These are phyloP conservation scores for Coelogynopora nodosa DNA, from an alignment of 2,888 invertebrate genomes.

Conservation along the genomic window DNA sequence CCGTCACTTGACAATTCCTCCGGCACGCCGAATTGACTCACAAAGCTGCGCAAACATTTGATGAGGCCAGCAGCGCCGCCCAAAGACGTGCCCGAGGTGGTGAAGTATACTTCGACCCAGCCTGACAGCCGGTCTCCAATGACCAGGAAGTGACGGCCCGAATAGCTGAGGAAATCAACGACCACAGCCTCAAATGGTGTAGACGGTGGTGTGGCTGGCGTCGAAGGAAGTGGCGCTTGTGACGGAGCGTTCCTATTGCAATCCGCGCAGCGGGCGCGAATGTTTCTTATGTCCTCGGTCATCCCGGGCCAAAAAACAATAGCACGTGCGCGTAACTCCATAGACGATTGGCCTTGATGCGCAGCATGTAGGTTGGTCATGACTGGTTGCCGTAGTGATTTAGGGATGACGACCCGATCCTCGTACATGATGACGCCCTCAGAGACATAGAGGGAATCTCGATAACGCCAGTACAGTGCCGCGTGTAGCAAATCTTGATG, in stretches of 20 bases:
- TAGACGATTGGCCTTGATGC: neutral
- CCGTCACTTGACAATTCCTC: constrained; percentile 49
- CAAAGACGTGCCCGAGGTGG: constrained; percentile 16
- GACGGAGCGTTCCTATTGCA: constrained; percentile 6
- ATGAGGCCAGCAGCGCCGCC: constrained; percentile 47
- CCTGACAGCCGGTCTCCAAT: constrained; percentile 49
- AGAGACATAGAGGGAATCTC: neutral
- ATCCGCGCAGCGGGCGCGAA: neutral
- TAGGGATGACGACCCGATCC: neutral
- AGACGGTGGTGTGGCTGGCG: neutral
- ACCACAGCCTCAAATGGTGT: constrained; percentile 47
- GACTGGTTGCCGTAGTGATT: neutral
- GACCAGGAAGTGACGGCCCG: constrained; percentile 48
- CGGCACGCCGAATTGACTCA: constrained; percentile 49
- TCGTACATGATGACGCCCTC: neutral
- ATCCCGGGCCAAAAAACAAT: neutral
- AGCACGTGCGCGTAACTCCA: neutral
- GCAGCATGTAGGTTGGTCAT: neutral
- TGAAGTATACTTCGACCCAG: constrained; percentile 47
- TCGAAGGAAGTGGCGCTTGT: neutral
- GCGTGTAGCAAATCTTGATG: neutral
- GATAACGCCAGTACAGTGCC: neutral
- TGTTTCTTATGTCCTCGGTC: neutral
- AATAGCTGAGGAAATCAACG: constrained; percentile 47
- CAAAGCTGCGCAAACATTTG: constrained; percentile 45